A percentile compares a stretch with the other conserved stretches of the same genome.
Evolutionary conservation across 2,888 invertebrate genomes (phyloP).

Genomic region (Eristalinus sepulchralis): DNA sequence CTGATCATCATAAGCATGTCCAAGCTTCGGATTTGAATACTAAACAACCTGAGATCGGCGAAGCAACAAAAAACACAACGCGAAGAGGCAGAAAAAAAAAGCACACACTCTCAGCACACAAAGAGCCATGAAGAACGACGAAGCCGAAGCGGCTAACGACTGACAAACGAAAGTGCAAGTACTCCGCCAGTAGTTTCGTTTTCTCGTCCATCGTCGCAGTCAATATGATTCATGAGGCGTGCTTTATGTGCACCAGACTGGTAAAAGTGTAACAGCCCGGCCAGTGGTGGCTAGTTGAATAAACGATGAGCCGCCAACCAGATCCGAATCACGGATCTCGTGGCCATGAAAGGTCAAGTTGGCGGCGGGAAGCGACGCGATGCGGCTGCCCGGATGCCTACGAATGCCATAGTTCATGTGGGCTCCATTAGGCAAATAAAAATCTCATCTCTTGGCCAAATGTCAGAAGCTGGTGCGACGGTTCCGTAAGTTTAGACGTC

Average conservation of each 20-base stretch:
- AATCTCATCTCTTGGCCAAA: constrained; percentile 57
- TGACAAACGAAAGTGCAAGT: constrained; percentile 69
- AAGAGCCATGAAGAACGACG: background rate
- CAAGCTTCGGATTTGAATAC: constrained; percentile 56
- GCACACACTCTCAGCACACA: background rate
- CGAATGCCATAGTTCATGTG: constrained; percentile 58
- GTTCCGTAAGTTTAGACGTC: constrained; percentile 26
- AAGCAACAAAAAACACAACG: background rate
- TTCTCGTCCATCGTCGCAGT: constrained; percentile 27
- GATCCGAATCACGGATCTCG: constrained; percentile 15
- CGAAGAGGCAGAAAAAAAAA: too few relatives aligned
- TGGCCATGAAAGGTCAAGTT: constrained; percentile 66
- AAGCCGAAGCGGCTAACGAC: constrained; percentile 16
- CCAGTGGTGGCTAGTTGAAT: background rate
- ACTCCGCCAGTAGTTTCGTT: constrained; percentile 48
- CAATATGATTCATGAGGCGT: constrained; percentile 55
- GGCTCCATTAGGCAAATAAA: constrained; percentile 41
- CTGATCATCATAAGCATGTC: constrained; percentile 27
- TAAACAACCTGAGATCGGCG: constrained; percentile 27
- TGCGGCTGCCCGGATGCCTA: background rate
- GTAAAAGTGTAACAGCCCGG: constrained; percentile 50
- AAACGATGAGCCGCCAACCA: background rate
- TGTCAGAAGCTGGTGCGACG: constrained; percentile 48
- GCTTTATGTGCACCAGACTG: constrained; percentile 44
- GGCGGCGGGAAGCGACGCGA: constrained; percentile 11